A percentile compares a stretch with the other conserved stretches of the same genome.
These are phyloP conservation scores for Abrostola triplasia DNA, from an alignment of 2,888 invertebrate species.

Conservation along the genomic window DNA sequence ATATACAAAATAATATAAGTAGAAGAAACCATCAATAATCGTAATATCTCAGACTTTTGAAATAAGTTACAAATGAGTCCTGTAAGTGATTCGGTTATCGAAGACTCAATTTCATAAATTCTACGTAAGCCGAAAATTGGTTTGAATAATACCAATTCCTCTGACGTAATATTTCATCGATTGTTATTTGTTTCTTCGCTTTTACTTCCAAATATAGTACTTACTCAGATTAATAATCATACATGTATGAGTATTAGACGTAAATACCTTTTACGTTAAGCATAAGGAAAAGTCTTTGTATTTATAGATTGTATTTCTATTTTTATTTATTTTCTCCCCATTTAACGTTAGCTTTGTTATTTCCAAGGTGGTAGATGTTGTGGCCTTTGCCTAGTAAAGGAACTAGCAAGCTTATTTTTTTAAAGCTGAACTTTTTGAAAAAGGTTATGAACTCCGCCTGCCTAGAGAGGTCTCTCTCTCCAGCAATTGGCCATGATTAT, in stretches of 20 bases:
- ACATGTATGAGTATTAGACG: no score
- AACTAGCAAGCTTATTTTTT: no score
- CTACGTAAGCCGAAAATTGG: not conserved
- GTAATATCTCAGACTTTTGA: not conserved
- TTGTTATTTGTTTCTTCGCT: not conserved
- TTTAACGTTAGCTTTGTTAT: no score
- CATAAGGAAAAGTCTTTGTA: no score
- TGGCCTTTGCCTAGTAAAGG: no score
- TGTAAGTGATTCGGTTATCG: not conserved
- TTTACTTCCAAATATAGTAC: no score
- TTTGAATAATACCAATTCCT: not conserved
- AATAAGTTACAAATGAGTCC: slow-evolving; percentile 4
- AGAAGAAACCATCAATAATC: not conserved
- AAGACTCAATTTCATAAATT: slow-evolving; percentile 1
- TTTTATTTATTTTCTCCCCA: no score
- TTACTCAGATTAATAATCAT: no score
- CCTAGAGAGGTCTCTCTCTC: slow-evolving; percentile 14
- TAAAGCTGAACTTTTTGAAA: not conserved
- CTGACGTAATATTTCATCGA: not conserved
- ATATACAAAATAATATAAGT: no score
- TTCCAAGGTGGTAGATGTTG: no score
- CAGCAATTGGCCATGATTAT: slow-evolving; percentile 51
- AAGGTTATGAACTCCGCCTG: not conserved
- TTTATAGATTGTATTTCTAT: no score
- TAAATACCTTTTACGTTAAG: no score